Evolutionary conservation across 2,113 vertebrate genomes (phyloP), one percentile per base, ranked within the genome.

Genomic region (Psephotus haematonotus): DNA sequence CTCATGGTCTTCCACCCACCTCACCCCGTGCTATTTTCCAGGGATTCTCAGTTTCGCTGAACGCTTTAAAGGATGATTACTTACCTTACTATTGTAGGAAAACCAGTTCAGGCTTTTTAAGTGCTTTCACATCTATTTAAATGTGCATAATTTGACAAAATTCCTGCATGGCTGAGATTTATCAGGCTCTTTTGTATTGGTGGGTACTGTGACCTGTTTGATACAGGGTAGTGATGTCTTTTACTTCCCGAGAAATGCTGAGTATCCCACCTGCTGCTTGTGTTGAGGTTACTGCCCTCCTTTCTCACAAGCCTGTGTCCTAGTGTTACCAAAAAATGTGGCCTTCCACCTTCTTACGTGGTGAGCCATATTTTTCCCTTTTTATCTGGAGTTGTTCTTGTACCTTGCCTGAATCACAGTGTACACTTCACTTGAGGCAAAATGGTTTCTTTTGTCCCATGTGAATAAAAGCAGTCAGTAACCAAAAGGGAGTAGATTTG

Each of bases 351-450:
- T 72, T 22, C 4, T 17, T 29, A 3, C 35, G 15, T 47, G 20
- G 3, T 77, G 64, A 39, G 44, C 53, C 55, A 2, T 20, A 7
- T 70, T 87, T 78, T 83, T 18, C 6, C 4, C 2, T 77, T 57
- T 69, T 71, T n/a, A 7, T n/a, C 13, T 50, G 15, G 9, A 92
- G 10, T 31, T 64, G 28, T 41, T 70, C 10, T 52, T n/a, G 4
- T 1, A 0, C 19, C 8, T 65, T 80, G 24, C 7, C 1, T 86
- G 86, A 43, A 37, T 41, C 24, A 18, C 1, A 0, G 9, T 46
- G 4, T 49, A 39, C 0, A 2, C 41, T n/a, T 15, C 81, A 17
- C 1, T 14, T 13, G 7, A 68, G 4, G 14, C 25, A 63, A 46
- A 87, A 33, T 44, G 1, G 7, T 39, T 90, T 65, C 0, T 68